phyloP scores from a whole-genome alignment of 2,113 vertebrate species.

The Phylloscopus whistleri region DNA sequence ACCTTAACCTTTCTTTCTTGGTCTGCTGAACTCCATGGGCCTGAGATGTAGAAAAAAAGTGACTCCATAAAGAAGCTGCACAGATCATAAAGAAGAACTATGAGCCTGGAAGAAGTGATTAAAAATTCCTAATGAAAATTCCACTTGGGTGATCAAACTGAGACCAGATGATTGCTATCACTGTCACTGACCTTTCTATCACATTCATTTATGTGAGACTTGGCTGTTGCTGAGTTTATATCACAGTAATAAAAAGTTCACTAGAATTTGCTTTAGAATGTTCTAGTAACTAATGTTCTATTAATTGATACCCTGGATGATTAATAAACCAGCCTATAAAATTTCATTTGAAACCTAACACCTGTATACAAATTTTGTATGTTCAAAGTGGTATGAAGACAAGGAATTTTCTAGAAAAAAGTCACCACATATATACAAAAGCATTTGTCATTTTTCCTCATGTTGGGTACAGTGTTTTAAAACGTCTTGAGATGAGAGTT shows the following conservation, averaged over 20 bases:
- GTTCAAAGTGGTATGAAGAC: neutral
- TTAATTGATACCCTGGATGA: neutral
- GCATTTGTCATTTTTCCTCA: neutral
- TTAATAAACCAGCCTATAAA: neutral
- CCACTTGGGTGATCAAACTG: neutral
- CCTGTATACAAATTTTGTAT: neutral
- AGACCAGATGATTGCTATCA: neutral
- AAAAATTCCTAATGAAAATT: slow-evolving; percentile 3
- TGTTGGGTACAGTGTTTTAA: neutral
- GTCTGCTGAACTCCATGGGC: neutral
- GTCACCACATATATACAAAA: neutral
- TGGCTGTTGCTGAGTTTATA: neutral
- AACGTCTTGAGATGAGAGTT: neutral
- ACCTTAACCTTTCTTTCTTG: neutral
- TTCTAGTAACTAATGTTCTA: neutral
- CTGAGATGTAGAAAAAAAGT: neutral
- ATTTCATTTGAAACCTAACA: neutral
- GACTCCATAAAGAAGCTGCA: neutral
- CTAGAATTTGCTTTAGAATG: neutral
- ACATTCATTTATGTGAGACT: neutral
- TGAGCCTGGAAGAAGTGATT: neutral
- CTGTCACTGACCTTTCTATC: neutral
- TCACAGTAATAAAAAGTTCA: neutral
- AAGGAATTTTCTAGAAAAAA: neutral
- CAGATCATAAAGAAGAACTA: neutral